Evolutionary conservation across 2,113 vertebrate species (phyloP).

Genomic region (Sceloporus tristichus): DNA sequence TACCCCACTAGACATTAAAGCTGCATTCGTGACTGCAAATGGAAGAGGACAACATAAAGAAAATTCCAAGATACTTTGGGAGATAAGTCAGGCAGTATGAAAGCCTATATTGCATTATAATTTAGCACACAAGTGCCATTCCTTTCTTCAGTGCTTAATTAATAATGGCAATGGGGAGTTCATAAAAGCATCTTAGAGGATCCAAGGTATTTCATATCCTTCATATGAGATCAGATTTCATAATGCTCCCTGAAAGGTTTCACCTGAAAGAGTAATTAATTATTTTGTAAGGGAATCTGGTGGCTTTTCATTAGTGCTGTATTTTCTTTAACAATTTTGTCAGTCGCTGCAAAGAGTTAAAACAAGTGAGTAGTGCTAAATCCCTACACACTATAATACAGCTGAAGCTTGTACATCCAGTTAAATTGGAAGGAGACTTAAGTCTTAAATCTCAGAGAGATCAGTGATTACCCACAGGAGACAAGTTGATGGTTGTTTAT

Average conservation of each 20-base stretch:
- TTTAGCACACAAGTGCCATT: conserved; percentile 17
- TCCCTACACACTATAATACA: conserved; percentile 60
- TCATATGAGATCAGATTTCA: conserved; percentile 16
- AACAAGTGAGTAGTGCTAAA: conserved; percentile 59
- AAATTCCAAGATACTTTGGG: not conserved
- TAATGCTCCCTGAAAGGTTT: conserved; percentile 24
- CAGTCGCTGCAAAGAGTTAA: conserved; percentile 60
- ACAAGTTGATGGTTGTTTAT: conserved; percentile 66
- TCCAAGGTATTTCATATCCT: not conserved
- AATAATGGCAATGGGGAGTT: not conserved
- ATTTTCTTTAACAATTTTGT: conserved; percentile 8
- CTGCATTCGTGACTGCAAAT: conserved; percentile 9
- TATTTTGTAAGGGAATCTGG: conserved; percentile 32
- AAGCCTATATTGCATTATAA: conserved; percentile 3
- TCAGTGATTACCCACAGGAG: conserved; percentile 66
- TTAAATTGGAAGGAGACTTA: conserved; percentile 73
- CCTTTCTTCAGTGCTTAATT: not conserved
- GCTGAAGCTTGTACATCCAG: conserved; percentile 53
- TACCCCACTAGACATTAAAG: not conserved
- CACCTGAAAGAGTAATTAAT: conserved; percentile 23
- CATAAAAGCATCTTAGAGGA: not conserved
- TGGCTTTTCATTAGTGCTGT: conserved; percentile 32
- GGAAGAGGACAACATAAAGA: not conserved
- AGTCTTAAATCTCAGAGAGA: conserved; percentile 71
- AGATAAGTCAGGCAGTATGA: conserved; percentile 41